Conservation (phyloP, 2,888 invertebrate species). For the Sthenelais limicola region DNA sequence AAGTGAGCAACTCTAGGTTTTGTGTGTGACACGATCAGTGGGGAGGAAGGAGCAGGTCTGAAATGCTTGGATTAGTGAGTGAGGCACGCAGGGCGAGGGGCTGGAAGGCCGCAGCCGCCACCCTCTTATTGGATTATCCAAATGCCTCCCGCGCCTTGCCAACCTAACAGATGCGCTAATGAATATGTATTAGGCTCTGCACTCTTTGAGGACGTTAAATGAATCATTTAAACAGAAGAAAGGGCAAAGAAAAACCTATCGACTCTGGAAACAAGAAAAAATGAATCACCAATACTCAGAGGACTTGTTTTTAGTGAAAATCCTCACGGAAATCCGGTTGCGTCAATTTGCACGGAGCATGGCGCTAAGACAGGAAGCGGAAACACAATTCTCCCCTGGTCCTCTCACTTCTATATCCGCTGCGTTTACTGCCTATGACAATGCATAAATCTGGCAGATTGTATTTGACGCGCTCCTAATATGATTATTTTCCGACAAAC, state of each 20-base stretch:
- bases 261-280: conserved; percentile 5
- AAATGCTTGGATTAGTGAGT: conserved; percentile 32
- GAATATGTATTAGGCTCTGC: conserved; percentile 39
- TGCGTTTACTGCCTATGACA: conserved; percentile 31
- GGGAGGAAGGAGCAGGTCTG: conserved; percentile 18
- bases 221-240: conserved; percentile 39
- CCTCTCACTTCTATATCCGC: conserved; percentile 11
- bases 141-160: neutral
- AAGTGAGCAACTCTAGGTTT: conserved; percentile 30
- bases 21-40: conserved; percentile 24
- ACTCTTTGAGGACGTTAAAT: conserved; percentile 37
- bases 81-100: neutral
- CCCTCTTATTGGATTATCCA: conserved; percentile 29
- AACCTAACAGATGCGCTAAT: conserved; percentile 39
- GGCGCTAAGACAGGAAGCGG: conserved; percentile 26
- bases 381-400: conserved; percentile 34
- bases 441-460: conserved; percentile 37
- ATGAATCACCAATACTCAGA: conserved; percentile 24
- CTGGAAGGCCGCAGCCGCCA: conserved; percentile 4
- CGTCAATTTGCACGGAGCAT: conserved; percentile 5
- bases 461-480: conserved; percentile 36
- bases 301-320: conserved; percentile 25
- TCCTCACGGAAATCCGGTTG: conserved; percentile 27
- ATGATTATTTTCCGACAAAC: conserved; percentile 38
- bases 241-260: conserved; percentile 18